A percentile compares a stretch with the other conserved stretches of the same genome.
phyloP scores from a whole-genome alignment of 2,797 vertebrate species.

The Atherinosoma microstoma region DNA sequence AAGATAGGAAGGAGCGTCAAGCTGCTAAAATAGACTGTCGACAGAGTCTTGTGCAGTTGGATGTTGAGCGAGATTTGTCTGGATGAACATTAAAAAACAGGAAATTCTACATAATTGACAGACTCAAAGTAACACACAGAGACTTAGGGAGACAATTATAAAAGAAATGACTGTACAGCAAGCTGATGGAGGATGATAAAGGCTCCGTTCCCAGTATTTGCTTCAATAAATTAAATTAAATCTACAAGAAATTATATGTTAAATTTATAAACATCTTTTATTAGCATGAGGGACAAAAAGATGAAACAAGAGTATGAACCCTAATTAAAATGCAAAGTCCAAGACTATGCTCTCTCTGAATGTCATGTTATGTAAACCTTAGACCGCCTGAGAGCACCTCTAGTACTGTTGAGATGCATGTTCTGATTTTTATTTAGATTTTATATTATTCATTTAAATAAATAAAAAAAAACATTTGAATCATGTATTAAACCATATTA shows the following conservation, averaged over 20 bases:
- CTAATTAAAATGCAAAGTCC: neutral
- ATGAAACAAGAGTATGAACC: neutral
- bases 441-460: neutral
- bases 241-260: neutral
- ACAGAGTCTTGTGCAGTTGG: neutral
- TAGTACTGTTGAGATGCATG: neutral
- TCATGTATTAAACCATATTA: neutral
- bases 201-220: neutral
- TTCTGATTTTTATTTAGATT: neutral
- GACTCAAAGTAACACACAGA: neutral
- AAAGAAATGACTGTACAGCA: neutral
- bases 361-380: neutral
- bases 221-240: neutral
- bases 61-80: conserved; percentile 6
- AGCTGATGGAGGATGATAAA: neutral
- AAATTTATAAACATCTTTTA: neutral
- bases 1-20: too few species aligned
- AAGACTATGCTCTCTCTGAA: neutral
- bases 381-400: neutral
- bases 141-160: neutral
- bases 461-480: neutral
- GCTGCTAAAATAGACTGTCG: neutral
- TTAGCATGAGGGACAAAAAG: neutral
- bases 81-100: neutral
- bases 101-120: neutral